These are phyloP conservation scores for Scolopax bukidnonensis DNA, from an alignment of 2,797 vertebrate genomes.

Conservation along the genomic window DNA sequence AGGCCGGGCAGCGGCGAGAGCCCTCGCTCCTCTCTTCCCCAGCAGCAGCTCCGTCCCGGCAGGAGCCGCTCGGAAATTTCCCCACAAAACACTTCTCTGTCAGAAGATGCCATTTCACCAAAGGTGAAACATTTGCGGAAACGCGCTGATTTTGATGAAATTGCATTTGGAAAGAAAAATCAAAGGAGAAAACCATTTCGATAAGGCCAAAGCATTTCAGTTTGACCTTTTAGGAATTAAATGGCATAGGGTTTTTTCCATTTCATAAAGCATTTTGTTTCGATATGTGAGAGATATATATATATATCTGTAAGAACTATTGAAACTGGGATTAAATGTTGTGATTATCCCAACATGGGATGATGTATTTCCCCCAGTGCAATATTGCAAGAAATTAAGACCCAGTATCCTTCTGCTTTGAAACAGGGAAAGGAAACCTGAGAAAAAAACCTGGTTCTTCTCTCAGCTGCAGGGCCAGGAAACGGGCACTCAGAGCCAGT, in stretches of 20 bases:
- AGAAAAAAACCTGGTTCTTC: neutral
- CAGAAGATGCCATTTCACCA: conserved; percentile 60
- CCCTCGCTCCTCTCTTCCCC: neutral
- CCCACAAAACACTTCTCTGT: neutral
- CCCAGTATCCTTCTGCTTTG: neutral
- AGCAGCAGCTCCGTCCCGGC: accelerated
- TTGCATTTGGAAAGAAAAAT: conserved; percentile 73
- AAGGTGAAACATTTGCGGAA: conserved; percentile 64
- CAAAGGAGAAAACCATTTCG: conserved; percentile 66
- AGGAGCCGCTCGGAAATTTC: neutral
- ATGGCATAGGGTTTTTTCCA: conserved; percentile 14
- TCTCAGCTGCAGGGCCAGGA: accelerated
- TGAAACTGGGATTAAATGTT: conserved; percentile 8
- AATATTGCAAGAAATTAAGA: neutral
- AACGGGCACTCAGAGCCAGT: accelerated
- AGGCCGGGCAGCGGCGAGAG: neutral
- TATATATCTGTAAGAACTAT: neutral
- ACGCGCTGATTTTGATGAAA: conserved; percentile 42
- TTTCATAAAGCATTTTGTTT: conserved; percentile 57
- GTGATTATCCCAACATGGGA: conserved; percentile 17
- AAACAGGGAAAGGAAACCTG: neutral
- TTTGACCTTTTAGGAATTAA: conserved; percentile 69
- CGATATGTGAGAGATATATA: neutral
- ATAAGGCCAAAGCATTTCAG: conserved; percentile 71
- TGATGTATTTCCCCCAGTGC: neutral